Percentiles rank a stretch among this genome's conserved stretches.
These are phyloP conservation scores for Porites evermanni DNA, from an alignment of 92 coral and sea anemone species.

Conservation along the genomic window DNA sequence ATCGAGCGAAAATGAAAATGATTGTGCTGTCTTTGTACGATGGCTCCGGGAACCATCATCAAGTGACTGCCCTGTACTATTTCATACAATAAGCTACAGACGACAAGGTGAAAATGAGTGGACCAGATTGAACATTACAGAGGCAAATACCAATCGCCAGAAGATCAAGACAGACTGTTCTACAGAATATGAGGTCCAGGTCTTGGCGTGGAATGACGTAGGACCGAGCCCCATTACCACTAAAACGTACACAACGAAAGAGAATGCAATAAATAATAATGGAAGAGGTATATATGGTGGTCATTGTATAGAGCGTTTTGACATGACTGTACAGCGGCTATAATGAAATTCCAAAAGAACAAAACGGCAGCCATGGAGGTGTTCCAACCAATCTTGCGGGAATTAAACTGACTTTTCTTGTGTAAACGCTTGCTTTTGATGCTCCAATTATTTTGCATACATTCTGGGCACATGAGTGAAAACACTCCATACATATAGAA, in stretches of 20 bases:
- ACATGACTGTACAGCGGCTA: no score
- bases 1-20: neutral
- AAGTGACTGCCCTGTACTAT: conserved; percentile 10
- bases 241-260: neutral
- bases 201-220: conserved; percentile 4
- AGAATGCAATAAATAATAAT: neutral
- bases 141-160: neutral
- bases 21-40: neutral
- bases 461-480: no score
- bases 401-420: no score
- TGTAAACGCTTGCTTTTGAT: no score
- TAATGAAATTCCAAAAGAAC: no score
- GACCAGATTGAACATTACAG: neutral
- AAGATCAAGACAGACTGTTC: neutral
- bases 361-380: no score
- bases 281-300: no score
- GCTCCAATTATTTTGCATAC: no score
- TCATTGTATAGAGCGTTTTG: no score
- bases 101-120: neutral
- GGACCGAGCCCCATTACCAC: neutral
- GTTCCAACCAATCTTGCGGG: no score
- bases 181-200: conserved; percentile 1
- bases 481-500: no score
- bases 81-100: conserved; percentile 4
- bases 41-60: neutral